Percentiles rank a stretch among this genome's conserved stretches.
Conservation (phyloP, 1,140 invertebrate species). For the Physella acuta region DNA sequence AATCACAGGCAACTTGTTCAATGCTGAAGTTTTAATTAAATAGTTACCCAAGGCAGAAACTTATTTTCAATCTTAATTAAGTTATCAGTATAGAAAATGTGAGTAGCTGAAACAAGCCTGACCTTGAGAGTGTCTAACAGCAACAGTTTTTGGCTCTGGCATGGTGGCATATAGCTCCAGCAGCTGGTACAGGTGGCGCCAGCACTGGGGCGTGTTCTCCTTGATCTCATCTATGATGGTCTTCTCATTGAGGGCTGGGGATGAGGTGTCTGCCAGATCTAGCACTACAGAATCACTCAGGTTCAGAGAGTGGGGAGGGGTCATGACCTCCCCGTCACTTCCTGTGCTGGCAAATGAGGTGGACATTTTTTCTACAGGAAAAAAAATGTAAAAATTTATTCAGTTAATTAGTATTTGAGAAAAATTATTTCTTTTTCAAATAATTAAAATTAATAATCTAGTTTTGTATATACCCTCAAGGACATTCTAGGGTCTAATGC, state of each 20-base stretch:
- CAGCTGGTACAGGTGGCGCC: constrained; percentile 90
- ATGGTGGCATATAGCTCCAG: constrained; percentile 90
- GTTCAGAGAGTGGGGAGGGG: constrained; percentile 51
- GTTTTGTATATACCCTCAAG: too few relatives aligned
- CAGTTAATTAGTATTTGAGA: too few relatives aligned
- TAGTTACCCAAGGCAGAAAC: neutral
- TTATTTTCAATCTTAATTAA: neutral
- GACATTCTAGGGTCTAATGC: too few relatives aligned
- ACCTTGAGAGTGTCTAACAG: constrained; percentile 15
- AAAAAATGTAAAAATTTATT: neutral
- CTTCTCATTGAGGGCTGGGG: constrained; percentile 56
- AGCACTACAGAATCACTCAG: constrained; percentile 58
- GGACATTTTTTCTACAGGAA: neutral
- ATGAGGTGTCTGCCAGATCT: constrained; percentile 57
- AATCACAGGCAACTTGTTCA: constrained; percentile 30
- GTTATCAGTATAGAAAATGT: neutral
- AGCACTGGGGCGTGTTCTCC: constrained; percentile 76
- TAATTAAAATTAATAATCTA: too few relatives aligned
- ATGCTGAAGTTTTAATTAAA: neutral
- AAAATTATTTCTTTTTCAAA: too few relatives aligned
- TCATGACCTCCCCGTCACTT: constrained; percentile 35
- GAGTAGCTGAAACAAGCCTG: too few relatives aligned
- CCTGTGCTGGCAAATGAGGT: neutral
- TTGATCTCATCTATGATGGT: constrained; percentile 60
- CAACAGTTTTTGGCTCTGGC: constrained; percentile 89